phyloP scores from a whole-genome alignment of 2,113 vertebrate genomes.

The Pyrgilauda ruficollis region DNA sequence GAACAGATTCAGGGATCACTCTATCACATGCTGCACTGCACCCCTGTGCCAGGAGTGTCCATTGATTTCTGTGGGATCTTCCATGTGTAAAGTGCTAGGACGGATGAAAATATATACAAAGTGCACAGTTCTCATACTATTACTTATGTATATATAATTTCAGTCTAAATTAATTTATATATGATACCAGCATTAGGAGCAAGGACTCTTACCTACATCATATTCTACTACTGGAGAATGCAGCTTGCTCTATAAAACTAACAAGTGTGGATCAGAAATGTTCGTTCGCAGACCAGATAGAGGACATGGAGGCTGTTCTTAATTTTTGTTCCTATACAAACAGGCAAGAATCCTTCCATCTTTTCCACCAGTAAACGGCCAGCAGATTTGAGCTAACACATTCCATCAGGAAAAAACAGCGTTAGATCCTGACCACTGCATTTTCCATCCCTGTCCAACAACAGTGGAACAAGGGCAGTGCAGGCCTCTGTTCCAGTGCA shows the following conservation, averaged over 20 bases:
- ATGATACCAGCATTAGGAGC: not conserved
- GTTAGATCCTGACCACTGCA: not conserved
- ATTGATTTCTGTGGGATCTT: not conserved
- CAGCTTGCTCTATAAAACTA: not conserved
- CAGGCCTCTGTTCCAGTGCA: not conserved
- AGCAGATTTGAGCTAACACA: not conserved
- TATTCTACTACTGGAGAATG: not conserved
- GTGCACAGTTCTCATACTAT: not conserved
- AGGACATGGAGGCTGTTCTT: not conserved
- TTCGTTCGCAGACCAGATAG: not conserved
- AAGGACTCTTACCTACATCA: not conserved
- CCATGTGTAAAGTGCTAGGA: not conserved
- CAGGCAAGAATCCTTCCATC: not conserved
- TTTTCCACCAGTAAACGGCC: not conserved
- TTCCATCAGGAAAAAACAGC: not conserved
- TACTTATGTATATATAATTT: too few species aligned
- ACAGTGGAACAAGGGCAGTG: not conserved
- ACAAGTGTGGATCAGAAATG: not conserved
- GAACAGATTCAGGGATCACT: not conserved
- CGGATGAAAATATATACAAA: not conserved
- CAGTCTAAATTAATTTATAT: too few species aligned
- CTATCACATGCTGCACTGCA: not conserved
- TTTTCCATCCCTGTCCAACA: not conserved
- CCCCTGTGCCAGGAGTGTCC: not conserved
- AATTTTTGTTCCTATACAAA: not conserved